Evolutionary conservation across 2,888 invertebrate species (phyloP).

Genomic region (Thecocarcelia acutangulata): DNA sequence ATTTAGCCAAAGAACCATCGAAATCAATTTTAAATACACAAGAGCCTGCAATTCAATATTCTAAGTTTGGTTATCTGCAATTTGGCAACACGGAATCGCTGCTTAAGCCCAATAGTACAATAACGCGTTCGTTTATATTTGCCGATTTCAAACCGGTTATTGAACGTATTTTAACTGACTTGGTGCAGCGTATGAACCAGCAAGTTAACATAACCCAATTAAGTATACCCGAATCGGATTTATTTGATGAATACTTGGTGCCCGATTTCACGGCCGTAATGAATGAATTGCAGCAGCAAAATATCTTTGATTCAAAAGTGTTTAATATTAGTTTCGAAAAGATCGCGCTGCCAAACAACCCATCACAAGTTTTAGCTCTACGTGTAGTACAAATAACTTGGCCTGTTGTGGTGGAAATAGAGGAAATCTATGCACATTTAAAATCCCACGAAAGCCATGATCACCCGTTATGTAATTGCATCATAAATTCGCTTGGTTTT

Average conservation of each 20-base stretch:
- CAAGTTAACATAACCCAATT: slow-evolving; percentile 77
- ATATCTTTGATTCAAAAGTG: slow-evolving; percentile 64
- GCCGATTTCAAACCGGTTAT: slow-evolving; percentile 71
- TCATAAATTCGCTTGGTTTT: slow-evolving; percentile 69
- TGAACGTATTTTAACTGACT: slow-evolving; percentile 72
- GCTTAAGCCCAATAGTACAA: slow-evolving; percentile 69
- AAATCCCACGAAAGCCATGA: slow-evolving; percentile 65
- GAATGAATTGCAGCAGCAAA: slow-evolving; percentile 72
- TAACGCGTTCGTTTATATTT: slow-evolving; percentile 60
- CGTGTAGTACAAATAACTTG: slow-evolving; percentile 75
- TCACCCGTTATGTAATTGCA: slow-evolving; percentile 68
- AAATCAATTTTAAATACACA: background rate
- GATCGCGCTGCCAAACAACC: slow-evolving; percentile 73
- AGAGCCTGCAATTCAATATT: background rate
- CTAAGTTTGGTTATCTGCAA: background rate
- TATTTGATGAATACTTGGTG: slow-evolving; percentile 76
- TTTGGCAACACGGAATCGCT: slow-evolving; percentile 66
- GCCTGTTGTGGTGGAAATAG: slow-evolving; percentile 74
- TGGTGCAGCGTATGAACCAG: slow-evolving; percentile 74
- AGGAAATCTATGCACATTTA: slow-evolving; percentile 71
- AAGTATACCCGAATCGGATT: slow-evolving; percentile 77
- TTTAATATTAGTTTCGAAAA: slow-evolving; percentile 71
- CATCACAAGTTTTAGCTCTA: slow-evolving; percentile 75
- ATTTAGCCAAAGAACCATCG: slow-evolving; percentile 8
- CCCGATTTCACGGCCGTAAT: slow-evolving; percentile 75